These are phyloP conservation scores for Catharus ustulatus DNA, from an alignment of 2,797 vertebrate genomes.

Conservation along the genomic window DNA sequence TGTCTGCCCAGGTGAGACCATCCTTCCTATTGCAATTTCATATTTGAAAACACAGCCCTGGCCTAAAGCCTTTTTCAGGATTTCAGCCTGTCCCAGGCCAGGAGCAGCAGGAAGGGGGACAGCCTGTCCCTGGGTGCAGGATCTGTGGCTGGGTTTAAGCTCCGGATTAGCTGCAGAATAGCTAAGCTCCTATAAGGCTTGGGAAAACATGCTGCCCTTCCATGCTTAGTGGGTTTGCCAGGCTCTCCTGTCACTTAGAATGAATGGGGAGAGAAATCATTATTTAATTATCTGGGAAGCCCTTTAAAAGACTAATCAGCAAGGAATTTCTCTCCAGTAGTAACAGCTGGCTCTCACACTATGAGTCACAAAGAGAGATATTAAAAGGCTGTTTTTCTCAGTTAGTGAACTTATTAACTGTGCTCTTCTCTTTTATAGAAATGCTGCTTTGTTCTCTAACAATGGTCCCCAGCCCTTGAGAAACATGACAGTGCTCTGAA, in stretches of 20 bases:
- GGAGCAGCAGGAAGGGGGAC: neutral
- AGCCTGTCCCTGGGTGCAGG: neutral
- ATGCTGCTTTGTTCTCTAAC: slow-evolving; percentile 55
- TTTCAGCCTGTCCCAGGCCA: neutral
- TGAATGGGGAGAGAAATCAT: slow-evolving; percentile 71
- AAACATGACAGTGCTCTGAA: neutral
- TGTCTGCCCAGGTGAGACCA: neutral
- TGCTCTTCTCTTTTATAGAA: slow-evolving; percentile 52
- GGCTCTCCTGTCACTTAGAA: slow-evolving; percentile 62
- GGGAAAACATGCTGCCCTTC: slow-evolving; percentile 67
- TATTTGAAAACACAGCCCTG: neutral
- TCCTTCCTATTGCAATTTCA: neutral
- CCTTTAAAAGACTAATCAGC: slow-evolving; percentile 70
- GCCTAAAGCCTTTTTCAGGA: neutral
- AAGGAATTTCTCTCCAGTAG: slow-evolving; percentile 70
- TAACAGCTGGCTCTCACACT: slow-evolving; percentile 68
- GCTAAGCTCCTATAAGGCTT: slow-evolving; percentile 63
- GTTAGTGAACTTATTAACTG: slow-evolving; percentile 64
- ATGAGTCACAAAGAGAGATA: slow-evolving; percentile 67
- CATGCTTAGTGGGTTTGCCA: slow-evolving; percentile 57
- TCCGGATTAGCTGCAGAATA: slow-evolving; percentile 49
- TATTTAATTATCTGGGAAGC: slow-evolving; percentile 71
- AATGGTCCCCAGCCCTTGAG: slow-evolving; percentile 28
- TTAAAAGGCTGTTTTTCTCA: slow-evolving; percentile 66
- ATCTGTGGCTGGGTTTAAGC: neutral